Evolutionary conservation across 2,797 vertebrate species (phyloP), one percentile per base, ranked within the genome.

Genomic region (Neomorphus geoffroyi): DNA sequence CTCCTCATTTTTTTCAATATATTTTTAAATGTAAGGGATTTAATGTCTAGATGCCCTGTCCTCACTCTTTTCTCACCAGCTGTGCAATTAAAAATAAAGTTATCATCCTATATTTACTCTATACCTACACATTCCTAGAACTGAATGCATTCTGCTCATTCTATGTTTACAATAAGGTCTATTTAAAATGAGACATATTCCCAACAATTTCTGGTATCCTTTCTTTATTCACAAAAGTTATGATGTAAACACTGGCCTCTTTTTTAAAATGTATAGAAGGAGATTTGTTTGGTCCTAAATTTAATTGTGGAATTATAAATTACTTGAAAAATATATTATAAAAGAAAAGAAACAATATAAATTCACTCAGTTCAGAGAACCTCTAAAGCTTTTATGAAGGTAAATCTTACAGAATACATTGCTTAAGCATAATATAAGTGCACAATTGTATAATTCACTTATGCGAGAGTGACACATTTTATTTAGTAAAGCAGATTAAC

Each of bases 401-500:
- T 77, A 94, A 90, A 73, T 43, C 27, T 80, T 86, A 78, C 28
- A 66, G 9, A 58, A 84, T 82, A 62, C 41, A 15, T 15, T 64
- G 35, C 50, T 82, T 92, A 75, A 10, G 3, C 86, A 79, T 72
- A 90, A 88, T 92, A 90, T 95, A 90, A 96, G 69, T 74, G 54
- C 3, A 2, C 91, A 87, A 94, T 91, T 95, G 48, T 48, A 80
- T 26, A 56, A 90, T 93, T 88, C 73, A 57, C 74, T 88, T 91
- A 37, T 53, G 50, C 28, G 80, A 91, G 65, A 62, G 62, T 90
- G 86, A 91, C 79, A 87, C n/a, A 87, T 93, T 96, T 75, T 96
- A 96, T 96, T 94, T 93, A 95, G 91, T 80, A 92, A 95, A 96
- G 94, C 75, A 96, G 96, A 97, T 97, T 97, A 97, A 94, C 80